These are phyloP conservation scores for Coracias cyanogaster DNA, from an alignment of 2,797 vertebrate species.

Conservation along the genomic window DNA sequence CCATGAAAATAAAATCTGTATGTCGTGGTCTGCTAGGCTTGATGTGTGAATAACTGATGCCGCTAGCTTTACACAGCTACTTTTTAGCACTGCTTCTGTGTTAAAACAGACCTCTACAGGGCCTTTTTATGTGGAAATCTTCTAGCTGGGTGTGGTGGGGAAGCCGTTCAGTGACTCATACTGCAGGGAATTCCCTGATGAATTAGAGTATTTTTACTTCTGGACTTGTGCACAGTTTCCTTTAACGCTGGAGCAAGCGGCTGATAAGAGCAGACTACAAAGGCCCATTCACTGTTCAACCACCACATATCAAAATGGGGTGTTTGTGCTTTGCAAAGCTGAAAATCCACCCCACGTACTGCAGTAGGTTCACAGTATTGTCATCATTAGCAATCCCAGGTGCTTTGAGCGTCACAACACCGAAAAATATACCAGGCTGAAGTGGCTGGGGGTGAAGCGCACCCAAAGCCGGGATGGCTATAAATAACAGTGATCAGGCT, in stretches of 20 bases:
- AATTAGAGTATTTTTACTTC: slow-evolving; percentile 90
- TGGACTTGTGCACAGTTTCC: slow-evolving; percentile 79
- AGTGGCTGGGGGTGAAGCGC: not conserved
- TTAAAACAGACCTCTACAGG: slow-evolving; percentile 53
- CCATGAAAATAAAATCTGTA: not conserved
- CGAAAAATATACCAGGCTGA: not conserved
- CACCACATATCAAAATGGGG: not conserved
- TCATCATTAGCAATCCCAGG: not conserved
- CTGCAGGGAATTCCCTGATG: slow-evolving; percentile 95
- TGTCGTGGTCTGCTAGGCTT: not conserved
- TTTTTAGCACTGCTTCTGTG: slow-evolving; percentile 19
- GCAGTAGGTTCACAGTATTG: not conserved
- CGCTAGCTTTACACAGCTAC: not conserved
- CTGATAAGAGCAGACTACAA: slow-evolving; percentile 74
- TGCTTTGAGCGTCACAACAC: rapidly evolving
- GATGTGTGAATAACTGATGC: not conserved
- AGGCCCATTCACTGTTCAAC: slow-evolving; percentile 52
- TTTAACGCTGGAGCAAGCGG: not conserved
- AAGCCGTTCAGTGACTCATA: slow-evolving; percentile 87
- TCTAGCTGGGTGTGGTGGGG: slow-evolving; percentile 83
- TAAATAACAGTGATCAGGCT: not conserved
- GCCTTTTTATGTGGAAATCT: slow-evolving; percentile 71
- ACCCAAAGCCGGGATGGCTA: not conserved
- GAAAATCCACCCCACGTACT: not conserved
- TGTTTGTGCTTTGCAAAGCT: slow-evolving; percentile 24